Evolutionary conservation across 2,797 vertebrate genomes (phyloP).

Genomic region (Huso huso): DNA sequence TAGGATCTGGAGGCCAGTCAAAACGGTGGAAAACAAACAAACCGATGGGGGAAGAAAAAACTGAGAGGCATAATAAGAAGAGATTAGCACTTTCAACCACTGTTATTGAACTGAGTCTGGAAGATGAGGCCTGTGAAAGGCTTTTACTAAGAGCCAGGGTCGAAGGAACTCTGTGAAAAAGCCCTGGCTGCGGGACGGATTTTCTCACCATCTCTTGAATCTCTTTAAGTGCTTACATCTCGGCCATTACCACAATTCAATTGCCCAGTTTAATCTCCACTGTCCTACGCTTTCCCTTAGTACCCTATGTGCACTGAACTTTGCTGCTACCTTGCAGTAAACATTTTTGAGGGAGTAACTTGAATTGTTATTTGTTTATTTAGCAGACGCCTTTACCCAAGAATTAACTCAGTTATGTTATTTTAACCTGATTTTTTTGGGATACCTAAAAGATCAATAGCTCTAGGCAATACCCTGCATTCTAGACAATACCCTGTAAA

Average conservation of each 20-base stretch:
- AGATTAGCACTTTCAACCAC: neutral
- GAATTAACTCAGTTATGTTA: too few species aligned
- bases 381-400: too few species aligned
- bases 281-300: too few species aligned
- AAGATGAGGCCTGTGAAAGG: neutral
- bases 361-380: too few species aligned
- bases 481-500: too few species aligned
- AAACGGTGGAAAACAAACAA: neutral
- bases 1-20: neutral
- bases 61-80: neutral
- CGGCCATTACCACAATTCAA: too few species aligned
- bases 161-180: constrained; percentile 14
- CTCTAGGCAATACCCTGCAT: too few species aligned
- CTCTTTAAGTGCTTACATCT: neutral
- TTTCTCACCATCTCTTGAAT: neutral
- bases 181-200: constrained; percentile 6
- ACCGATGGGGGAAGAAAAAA: neutral
- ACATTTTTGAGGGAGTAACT: too few species aligned
- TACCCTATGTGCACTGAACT: too few species aligned
- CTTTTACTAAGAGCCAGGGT: constrained; percentile 2
- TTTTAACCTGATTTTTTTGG: too few species aligned
- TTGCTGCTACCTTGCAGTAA: too few species aligned
- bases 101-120: neutral
- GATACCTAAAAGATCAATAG: too few species aligned
- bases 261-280: neutral